Evolutionary conservation across 2,797 vertebrate genomes (phyloP).

Genomic region (Acanthis flammea): DNA sequence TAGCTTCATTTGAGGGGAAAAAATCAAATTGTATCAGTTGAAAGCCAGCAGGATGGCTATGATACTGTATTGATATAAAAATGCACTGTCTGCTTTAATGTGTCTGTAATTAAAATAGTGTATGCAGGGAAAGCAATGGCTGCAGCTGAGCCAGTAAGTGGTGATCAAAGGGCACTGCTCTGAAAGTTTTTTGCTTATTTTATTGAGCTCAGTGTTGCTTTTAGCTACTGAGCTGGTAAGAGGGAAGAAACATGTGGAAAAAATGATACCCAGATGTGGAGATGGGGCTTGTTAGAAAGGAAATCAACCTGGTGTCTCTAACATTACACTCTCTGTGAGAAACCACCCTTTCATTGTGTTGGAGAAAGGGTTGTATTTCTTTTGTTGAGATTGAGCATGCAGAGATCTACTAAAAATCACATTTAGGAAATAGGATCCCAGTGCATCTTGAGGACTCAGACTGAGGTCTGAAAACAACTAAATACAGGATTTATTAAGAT

Average conservation of each 20-base stretch:
- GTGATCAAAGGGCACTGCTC: neutral
- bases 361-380: neutral
- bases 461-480: neutral
- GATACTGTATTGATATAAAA: neutral
- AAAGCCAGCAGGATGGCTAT: neutral
- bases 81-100: neutral
- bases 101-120: neutral
- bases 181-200: neutral
- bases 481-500: neutral
- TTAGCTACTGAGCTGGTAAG: neutral
- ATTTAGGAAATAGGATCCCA: neutral
- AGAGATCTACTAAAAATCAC: neutral
- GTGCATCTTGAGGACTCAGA: neutral
- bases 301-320: neutral
- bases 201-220: neutral
- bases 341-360: neutral
- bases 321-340: neutral
- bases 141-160: neutral
- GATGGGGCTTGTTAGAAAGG: neutral
- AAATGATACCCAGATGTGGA: neutral
- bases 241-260: neutral
- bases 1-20: neutral
- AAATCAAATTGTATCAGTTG: neutral
- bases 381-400: neutral
- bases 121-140: neutral